Percentiles rank a stretch among this genome's conserved stretches.
phyloP scores from a whole-genome alignment of 1,140 invertebrate species.

The Leptinotarsa lineolata region DNA sequence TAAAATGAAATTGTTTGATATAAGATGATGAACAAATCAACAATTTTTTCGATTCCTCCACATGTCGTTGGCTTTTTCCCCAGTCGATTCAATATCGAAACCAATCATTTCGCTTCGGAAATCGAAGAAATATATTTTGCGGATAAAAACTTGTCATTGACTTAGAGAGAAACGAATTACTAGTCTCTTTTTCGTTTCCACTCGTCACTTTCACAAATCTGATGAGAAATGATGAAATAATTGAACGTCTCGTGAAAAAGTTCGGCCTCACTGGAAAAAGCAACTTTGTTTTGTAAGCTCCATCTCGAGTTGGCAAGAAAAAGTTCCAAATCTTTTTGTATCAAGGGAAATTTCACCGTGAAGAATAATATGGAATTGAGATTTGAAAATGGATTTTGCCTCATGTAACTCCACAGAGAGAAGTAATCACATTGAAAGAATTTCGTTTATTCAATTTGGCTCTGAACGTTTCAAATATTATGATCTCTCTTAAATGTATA shows the following conservation, averaged over 20 bases:
- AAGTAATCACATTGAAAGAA: background rate
- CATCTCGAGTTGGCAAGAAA: background rate
- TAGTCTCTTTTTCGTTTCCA: background rate
- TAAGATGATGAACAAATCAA: background rate
- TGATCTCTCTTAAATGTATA: too few species aligned
- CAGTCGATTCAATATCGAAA: background rate
- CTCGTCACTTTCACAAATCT: background rate
- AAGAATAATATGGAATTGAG: background rate
- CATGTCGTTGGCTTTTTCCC: background rate
- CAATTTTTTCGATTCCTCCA: background rate
- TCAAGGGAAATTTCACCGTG: background rate
- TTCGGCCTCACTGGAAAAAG: background rate
- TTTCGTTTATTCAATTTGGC: constrained; percentile 5
- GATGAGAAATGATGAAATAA: constrained; percentile 8
- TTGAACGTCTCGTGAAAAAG: constrained; percentile 2
- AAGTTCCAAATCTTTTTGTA: constrained; percentile 8
- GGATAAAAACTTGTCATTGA: background rate
- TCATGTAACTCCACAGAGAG: background rate
- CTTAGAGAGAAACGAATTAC: background rate
- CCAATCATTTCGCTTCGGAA: background rate
- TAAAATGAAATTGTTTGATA: background rate
- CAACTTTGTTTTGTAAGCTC: constrained; percentile 1
- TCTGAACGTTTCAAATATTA: too few species aligned
- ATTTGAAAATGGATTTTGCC: background rate
- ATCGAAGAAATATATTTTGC: background rate